Conservation (phyloP, 2,113 vertebrate genomes). For the Illadopsis cleaveri region DNA sequence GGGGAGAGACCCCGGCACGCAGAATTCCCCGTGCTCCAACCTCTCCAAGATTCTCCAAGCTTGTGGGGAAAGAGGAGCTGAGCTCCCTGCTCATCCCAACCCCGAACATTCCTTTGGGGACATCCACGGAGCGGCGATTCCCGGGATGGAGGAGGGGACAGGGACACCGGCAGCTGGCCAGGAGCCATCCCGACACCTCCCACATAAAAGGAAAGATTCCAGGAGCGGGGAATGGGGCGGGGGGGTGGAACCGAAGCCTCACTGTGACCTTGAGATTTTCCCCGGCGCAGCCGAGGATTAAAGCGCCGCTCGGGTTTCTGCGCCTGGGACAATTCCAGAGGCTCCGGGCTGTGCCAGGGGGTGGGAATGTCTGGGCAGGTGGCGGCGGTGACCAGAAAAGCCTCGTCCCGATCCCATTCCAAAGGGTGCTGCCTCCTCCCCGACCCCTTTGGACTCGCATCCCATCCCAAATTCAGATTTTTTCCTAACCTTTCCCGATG, state of each 20-base stretch:
- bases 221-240: not conserved
- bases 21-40: not conserved
- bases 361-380: not conserved
- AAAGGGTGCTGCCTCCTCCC: not conserved
- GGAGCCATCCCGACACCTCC: not conserved
- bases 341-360: not conserved
- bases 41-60: not conserved
- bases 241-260: not conserved
- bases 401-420: not conserved
- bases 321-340: not conserved
- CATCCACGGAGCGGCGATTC: not conserved
- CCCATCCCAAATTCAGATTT: not conserved
- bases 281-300: conserved; percentile 9
- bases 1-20: not conserved
- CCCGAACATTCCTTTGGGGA: not conserved
- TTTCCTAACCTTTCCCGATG: not conserved
- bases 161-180: not conserved
- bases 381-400: rapidly evolving
- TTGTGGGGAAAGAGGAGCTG: not conserved
- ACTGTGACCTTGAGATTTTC: conserved; percentile 18
- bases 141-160: not conserved
- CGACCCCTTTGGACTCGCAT: not conserved
- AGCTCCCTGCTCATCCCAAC: not conserved
- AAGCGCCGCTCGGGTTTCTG: not conserved
- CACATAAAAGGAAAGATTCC: not conserved